phyloP scores from a whole-genome alignment of 2,888 invertebrate species.

The Altica lythri region DNA sequence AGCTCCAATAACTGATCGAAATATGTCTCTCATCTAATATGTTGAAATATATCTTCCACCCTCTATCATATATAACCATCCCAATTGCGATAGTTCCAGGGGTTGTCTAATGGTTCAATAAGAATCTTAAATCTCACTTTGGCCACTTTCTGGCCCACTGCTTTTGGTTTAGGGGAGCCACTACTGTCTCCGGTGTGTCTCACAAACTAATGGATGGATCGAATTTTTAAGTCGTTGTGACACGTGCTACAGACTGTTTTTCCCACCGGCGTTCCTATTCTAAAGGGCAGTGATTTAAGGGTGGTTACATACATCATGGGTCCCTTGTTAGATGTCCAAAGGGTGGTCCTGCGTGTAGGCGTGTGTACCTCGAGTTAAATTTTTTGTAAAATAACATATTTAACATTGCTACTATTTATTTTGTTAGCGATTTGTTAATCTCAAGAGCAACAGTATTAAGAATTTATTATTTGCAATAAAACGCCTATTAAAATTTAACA shows the following conservation, averaged over 20 bases:
- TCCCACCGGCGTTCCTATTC: conserved; percentile 25
- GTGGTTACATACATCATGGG: not conserved
- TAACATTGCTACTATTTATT: too few relatives aligned
- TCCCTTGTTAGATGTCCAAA: not conserved
- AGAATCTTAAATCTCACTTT: conserved; percentile 55
- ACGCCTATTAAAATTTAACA: too few relatives aligned
- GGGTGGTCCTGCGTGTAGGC: not conserved
- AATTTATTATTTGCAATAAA: too few relatives aligned
- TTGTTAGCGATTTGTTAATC: too few relatives aligned
- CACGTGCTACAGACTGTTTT: conserved; percentile 32
- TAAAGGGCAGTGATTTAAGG: conserved; percentile 26
- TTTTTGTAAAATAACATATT: too few relatives aligned
- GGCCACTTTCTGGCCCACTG: conserved; percentile 52
- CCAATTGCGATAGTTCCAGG: conserved; percentile 18
- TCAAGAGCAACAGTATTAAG: too few relatives aligned
- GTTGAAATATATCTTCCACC: conserved; percentile 12
- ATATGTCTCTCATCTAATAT: conserved; percentile 2
- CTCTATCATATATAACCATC: conserved; percentile 24
- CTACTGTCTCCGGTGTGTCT: conserved; percentile 36
- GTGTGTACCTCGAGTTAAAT: too few relatives aligned
- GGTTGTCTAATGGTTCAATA: conserved; percentile 50
- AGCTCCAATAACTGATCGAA: too few relatives aligned
- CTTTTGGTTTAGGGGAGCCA: conserved; percentile 37
- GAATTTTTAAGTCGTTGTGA: conserved; percentile 37
- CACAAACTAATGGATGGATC: conserved; percentile 42